Evolutionary conservation across 1,140 invertebrate genomes (phyloP), one percentile per base, ranked within the genome.

Genomic region (Cydia pomonella): DNA sequence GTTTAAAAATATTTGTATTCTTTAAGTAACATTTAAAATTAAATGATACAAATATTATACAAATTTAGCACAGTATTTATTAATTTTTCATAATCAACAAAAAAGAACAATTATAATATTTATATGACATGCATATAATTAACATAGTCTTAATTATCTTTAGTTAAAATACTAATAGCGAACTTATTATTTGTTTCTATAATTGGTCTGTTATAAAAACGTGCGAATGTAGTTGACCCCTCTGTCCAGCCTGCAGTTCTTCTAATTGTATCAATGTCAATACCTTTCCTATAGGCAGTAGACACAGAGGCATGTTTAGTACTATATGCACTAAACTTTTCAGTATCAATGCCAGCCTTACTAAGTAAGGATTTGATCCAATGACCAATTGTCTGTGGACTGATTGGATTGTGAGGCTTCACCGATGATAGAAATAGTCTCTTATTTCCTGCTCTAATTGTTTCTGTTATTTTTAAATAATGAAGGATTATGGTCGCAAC

Each of bases 231-330:
- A 5, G 16, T 53, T 53, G 50, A 53, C 50, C 50, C 50, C 13
- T 53, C 50, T 16, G 50, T 53, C 50, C 50, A 53, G 1, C 50
- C 50, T n/a, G 50, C 50, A n/a, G 50, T 53, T 53, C 50, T 53
- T 21, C 50, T 53, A 53, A 53, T 53, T 9, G 50, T 53, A 53
- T 53, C 50, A 53, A 53, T 53, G 50, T 53, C 50, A 9, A 53
- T 53, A 16, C 50, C 50, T 53, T 6, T 53, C 18, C 50, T 53
- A 53, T 53, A 53, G 10, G 50, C 50, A 53, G 50, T 53, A 53
- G 50, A 53, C 50, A 53, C 50, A 53, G 50, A 53, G 50, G 50
- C 50, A 53, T 53, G 50, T 53, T 53, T 53, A 53, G 50, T 53
- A 21, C 50, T 53, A 13, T 53, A 53, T 53, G 50, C 50, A 21